Percentiles rank a stretch among this genome's conserved stretches.
phyloP scores from a whole-genome alignment of 2,113 vertebrate genomes.

The Anarrhichthys ocellatus region DNA sequence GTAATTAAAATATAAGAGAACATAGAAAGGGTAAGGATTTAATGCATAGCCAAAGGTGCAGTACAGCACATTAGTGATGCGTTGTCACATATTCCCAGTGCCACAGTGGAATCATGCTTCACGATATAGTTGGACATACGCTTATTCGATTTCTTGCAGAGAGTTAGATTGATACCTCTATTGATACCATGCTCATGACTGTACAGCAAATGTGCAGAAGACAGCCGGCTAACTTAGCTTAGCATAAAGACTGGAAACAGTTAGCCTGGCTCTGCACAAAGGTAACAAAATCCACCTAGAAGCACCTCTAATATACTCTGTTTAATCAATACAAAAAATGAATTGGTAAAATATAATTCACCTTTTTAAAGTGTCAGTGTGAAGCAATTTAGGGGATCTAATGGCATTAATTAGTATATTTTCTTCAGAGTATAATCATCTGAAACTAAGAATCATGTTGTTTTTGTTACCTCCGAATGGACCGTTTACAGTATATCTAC shows the following conservation, averaged over 20 bases:
- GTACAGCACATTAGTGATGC: background rate
- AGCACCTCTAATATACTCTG: background rate
- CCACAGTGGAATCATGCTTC: background rate
- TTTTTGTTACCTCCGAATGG: background rate
- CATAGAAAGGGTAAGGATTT: background rate
- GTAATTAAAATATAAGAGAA: background rate
- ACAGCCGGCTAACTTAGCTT: background rate
- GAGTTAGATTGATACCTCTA: background rate
- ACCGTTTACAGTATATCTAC: too few relatives aligned
- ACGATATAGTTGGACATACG: background rate
- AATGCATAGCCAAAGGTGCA: background rate
- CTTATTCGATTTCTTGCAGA: background rate
- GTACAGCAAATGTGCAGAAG: background rate
- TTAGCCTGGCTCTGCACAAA: background rate
- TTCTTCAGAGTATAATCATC: background rate
- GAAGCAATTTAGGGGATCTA: too few relatives aligned
- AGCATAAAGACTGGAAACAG: background rate
- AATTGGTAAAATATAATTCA: background rate
- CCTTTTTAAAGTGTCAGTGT: background rate
- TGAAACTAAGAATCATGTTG: background rate
- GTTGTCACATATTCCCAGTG: background rate
- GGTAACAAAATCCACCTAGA: background rate
- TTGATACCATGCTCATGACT: background rate
- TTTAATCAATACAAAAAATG: background rate
- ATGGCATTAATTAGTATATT: background rate